phyloP scores from a whole-genome alignment of 23 tunicate genomes.

The Ciona savignyi region DNA sequence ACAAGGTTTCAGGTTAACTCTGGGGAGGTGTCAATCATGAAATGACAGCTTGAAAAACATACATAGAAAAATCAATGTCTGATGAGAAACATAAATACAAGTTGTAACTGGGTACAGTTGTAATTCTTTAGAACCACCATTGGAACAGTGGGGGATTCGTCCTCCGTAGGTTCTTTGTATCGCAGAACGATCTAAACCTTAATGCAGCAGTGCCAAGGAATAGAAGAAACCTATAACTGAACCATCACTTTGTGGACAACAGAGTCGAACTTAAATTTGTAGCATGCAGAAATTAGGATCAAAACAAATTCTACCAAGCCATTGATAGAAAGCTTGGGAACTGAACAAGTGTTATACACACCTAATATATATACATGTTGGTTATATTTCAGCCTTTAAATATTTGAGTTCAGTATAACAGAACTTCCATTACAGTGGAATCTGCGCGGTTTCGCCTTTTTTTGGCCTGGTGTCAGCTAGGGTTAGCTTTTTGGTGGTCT shows the following conservation, averaged over 20 bases:
- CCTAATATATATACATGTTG: too few species aligned
- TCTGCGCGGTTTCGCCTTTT: slow-evolving; percentile 69
- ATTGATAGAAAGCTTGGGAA: too few species aligned
- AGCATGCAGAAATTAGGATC: too few species aligned
- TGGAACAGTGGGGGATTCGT: neutral
- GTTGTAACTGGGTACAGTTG: neutral
- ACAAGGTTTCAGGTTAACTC: too few species aligned
- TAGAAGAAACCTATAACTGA: neutral
- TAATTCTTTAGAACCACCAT: neutral
- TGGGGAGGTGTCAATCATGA: too few species aligned
- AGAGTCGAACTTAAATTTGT: too few species aligned
- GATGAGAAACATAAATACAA: neutral
- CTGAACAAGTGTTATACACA: too few species aligned
- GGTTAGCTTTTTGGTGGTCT: slow-evolving; percentile 58
- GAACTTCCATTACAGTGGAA: slow-evolving; percentile 13
- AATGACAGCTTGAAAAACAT: neutral
- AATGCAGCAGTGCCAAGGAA: neutral
- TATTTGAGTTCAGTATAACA: too few species aligned
- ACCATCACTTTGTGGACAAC: neutral
- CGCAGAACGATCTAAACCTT: neutral
- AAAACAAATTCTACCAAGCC: too few species aligned
- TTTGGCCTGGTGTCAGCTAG: slow-evolving; percentile 90
- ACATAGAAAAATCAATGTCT: neutral
- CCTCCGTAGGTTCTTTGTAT: neutral
- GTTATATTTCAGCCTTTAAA: too few species aligned